Percentiles rank a stretch among this genome's conserved stretches.
Evolutionary conservation across 1,140 invertebrate species (phyloP).

Genomic region (Zaprionus kolodkinae): DNA sequence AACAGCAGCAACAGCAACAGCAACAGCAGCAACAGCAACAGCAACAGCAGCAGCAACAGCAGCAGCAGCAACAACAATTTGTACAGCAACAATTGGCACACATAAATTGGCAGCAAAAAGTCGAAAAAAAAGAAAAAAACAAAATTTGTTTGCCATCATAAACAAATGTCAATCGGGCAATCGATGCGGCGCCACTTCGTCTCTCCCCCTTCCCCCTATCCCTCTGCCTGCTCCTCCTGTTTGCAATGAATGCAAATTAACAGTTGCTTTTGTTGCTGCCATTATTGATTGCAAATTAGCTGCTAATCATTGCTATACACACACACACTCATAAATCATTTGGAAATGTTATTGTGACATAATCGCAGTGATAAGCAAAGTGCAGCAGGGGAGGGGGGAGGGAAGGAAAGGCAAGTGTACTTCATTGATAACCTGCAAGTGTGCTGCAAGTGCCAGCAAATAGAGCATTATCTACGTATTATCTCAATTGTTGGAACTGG

Average conservation of each 20-base stretch:
- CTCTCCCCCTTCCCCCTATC: neutral
- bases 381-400: neutral
- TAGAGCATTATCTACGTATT: neutral
- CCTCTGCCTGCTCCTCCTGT: neutral
- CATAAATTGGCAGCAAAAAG: conserved; percentile 60
- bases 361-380: conserved; percentile 37
- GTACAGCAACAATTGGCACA: conserved; percentile 58
- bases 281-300: conserved; percentile 70
- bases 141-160: conserved; percentile 68
- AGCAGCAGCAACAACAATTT: conserved; percentile 16
- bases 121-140: neutral
- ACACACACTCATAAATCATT: neutral
- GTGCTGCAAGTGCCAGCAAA: neutral
- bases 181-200: conserved; percentile 5
- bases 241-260: conserved; percentile 35
- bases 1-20: conserved; percentile 31
- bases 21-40: conserved; percentile 43
- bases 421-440: neutral
- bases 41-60: conserved; percentile 32
- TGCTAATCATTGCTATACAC: conserved; percentile 46
- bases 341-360: conserved; percentile 52
- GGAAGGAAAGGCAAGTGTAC: neutral
- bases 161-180: conserved; percentile 48
- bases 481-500: neutral
- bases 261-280: conserved; percentile 19